Conservation (phyloP, 2,113 vertebrate genomes). For the Excalfactoria chinensis region DNA sequence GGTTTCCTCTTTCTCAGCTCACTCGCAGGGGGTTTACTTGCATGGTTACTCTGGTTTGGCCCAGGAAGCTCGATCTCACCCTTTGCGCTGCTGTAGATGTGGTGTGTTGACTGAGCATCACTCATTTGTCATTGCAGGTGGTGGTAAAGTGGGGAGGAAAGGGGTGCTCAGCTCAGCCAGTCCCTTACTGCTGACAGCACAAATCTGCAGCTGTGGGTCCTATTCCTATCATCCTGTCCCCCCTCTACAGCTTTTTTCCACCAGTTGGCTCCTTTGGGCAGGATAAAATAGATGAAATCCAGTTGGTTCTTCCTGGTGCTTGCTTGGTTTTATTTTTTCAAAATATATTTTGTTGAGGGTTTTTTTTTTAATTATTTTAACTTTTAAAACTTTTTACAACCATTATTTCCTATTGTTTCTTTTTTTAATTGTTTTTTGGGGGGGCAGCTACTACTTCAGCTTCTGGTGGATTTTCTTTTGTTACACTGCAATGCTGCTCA, state of each 20-base stretch:
- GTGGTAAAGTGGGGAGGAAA: background rate
- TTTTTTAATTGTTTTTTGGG: no score
- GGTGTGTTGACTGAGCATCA: background rate
- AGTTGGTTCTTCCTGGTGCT: background rate
- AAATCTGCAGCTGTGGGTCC: slow-evolving; percentile 53
- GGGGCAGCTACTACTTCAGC: background rate
- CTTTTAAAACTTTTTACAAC: background rate
- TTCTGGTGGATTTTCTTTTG: background rate
- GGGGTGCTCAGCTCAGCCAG: background rate
- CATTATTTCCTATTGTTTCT: background rate
- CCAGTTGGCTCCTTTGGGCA: slow-evolving; percentile 25
- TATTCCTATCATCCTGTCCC: slow-evolving; percentile 15
- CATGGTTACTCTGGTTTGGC: background rate
- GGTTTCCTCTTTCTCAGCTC: background rate
- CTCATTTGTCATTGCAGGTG: background rate
- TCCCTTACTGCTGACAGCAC: background rate
- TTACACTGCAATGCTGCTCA: background rate
- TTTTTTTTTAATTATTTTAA: background rate
- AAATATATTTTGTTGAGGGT: background rate
- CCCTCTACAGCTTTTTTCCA: slow-evolving; percentile 34
- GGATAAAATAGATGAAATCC: background rate
- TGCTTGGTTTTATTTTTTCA: background rate
- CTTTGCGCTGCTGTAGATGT: rapidly evolving
- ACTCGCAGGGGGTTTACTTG: background rate
- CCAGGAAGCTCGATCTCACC: rapidly evolving